Evolutionary conservation across 2,888 invertebrate species (phyloP), one percentile per base, ranked within the genome.

Genomic region (Galeruca laticollis): DNA sequence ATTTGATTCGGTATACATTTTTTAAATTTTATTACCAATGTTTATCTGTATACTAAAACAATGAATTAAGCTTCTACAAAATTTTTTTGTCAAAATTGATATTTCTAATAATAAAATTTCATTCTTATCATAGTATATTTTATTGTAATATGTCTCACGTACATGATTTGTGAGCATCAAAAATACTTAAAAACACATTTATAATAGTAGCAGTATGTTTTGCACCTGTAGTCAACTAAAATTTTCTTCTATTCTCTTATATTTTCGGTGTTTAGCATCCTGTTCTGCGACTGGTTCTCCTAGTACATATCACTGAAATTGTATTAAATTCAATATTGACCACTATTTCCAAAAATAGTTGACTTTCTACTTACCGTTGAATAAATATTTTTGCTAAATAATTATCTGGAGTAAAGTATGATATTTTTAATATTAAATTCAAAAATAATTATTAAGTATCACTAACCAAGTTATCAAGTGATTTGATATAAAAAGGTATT

Each of bases 291-390:
- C 43, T n/a, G 15, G 18, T 15, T 47, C 15, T 18, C 15, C 9
- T 1, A 15, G 43, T 47, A 47, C 15, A 18, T 21, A 26, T 60
- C 33, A 60, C n/a, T 60, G 15, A 47, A 31, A 47, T 33, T 60
- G 49, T 60, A 60, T 47, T 60, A 60, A 40, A 47, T 47, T 26
- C 9, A 51, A 21, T 61, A 33, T 61, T 61, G 43, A 56, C 64
- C 47, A 51, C 47, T 47, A 47, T 57, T 57, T 43, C 56, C 47
- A 20, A 20, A 62, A 56, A 64, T 40, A 15, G 40, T 64, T 64
- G 64, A 64, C 57, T 57, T 64, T 15, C 15, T 56, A 35, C 54
- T 62, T 5, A 6, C n/a, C 2, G 11, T 15, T 11, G 13, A 49
- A 5, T n/a, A n/a, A 43, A 11, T 9, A 43, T 43, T n/a, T n/a